Evolutionary conservation across 1,140 invertebrate species (phyloP), one percentile per base, ranked within the genome.

Genomic region (Drosophila serrata): DNA sequence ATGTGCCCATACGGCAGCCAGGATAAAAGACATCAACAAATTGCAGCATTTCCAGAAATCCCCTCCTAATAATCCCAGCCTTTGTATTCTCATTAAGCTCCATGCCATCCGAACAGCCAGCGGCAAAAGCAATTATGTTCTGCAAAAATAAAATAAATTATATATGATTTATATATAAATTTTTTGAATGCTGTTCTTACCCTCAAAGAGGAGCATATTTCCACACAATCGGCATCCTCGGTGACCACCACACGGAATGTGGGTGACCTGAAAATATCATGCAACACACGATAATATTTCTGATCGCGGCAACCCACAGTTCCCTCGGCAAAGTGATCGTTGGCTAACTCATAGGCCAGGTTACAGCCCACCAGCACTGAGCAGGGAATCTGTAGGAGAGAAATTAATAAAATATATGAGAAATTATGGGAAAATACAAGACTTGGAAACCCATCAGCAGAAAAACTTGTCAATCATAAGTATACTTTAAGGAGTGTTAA

Each of bases 21-120:
- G 88, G 87, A 77, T 91, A 91, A 17, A 91, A 91, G 1, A 91
- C 88, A 48, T 91, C 88, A 8, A 91, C 82, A 11, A 91, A 91
- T 8, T 88, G 88, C 1, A 91, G 46, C 31, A 72, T 88, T 58
- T 91, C 88, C 9, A 91, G 42, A 8, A 91, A 77, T 7, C 88
- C 87, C 1, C 88, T 79, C n/a, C 88, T 51, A 17, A 91, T 87
- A 15, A 91, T 81, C 3, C 82, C 88, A 6, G 75, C 55, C 49
- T 91, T 91, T 13, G 87, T 91, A 31, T 91, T 91, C 45, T 84
- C 82, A 55, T 91, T 91, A 13, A 88, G 37, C 5, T 91, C 80
- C 82, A 91, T 72, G 40, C 88, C 88, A 70, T 91, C 88, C 0
- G 88, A 65, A 35, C 73, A 61, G 8, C 88, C 88, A 39, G 82